phyloP scores from a whole-genome alignment of 2,888 invertebrate species.

The Acanthoscelides obtectus region DNA sequence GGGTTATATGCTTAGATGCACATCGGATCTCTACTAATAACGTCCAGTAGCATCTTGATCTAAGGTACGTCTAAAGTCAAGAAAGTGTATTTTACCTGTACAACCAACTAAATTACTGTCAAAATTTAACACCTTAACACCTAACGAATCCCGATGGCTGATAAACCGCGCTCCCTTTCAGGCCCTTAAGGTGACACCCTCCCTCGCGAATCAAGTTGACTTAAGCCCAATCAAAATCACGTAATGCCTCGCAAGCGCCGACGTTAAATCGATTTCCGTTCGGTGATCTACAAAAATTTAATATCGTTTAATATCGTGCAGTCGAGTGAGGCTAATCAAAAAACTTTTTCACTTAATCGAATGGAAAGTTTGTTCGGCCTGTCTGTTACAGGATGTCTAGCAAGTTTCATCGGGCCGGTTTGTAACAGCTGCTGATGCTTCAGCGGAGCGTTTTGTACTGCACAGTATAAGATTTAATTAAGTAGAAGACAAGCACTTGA shows the following conservation, averaged over 20 bases:
- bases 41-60: too few species aligned
- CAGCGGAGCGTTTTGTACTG: background rate
- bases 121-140: too few species aligned
- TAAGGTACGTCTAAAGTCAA: too few species aligned
- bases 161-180: background rate
- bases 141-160: background rate
- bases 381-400: background rate
- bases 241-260: background rate
- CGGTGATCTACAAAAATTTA: conserved; percentile 13
- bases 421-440: background rate
- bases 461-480: background rate
- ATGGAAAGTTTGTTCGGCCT: conserved; percentile 2
- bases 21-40: too few species aligned
- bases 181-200: background rate
- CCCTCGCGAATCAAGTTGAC: conserved; percentile 4
- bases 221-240: conserved; percentile 1
- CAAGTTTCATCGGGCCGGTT: background rate
- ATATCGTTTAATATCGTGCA: conserved; percentile 10
- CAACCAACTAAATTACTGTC: too few species aligned
- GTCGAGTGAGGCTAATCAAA: conserved; percentile 10
- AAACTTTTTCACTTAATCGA: conserved; percentile 5
- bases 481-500: too few species aligned
- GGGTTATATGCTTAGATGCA: too few species aligned
- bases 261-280: conserved; percentile 10
- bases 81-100: too few species aligned